These are phyloP conservation scores for Pelvicachromis taeniatus DNA, from an alignment of 2,113 vertebrate genomes.

Conservation along the genomic window DNA sequence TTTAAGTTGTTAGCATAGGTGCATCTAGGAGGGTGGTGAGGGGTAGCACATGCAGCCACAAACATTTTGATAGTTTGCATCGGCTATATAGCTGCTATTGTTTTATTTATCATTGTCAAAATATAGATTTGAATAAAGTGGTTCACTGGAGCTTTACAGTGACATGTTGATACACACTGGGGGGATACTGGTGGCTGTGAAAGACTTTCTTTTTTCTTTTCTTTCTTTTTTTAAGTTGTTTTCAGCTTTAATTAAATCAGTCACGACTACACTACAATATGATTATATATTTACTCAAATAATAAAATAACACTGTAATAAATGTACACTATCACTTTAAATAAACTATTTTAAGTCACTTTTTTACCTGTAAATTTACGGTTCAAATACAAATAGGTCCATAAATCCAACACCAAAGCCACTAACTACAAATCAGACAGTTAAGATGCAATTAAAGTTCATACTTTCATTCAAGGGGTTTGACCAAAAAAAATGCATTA, in stretches of 20 bases:
- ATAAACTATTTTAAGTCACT: neutral
- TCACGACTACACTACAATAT: neutral
- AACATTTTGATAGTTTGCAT: neutral
- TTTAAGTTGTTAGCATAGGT: neutral
- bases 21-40: neutral
- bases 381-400: neutral
- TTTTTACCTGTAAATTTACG: neutral
- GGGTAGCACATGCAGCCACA: neutral
- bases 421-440: neutral
- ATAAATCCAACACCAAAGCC: neutral
- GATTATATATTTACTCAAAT: neutral
- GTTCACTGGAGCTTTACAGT: neutral
- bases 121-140: neutral
- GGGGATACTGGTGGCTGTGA: neutral
- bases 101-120: neutral
- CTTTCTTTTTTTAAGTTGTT: neutral
- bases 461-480: neutral
- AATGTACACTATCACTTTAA: neutral
- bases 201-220: neutral
- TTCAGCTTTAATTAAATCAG: neutral
- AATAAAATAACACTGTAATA: too few species aligned
- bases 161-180: neutral
- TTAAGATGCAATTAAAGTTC: neutral
- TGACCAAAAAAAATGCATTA: neutral
- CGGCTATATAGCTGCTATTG: neutral